A percentile compares a stretch with the other conserved stretches of the same genome.
Evolutionary conservation across 2,797 vertebrate species (phyloP).

Genomic region (Columba guinea): DNA sequence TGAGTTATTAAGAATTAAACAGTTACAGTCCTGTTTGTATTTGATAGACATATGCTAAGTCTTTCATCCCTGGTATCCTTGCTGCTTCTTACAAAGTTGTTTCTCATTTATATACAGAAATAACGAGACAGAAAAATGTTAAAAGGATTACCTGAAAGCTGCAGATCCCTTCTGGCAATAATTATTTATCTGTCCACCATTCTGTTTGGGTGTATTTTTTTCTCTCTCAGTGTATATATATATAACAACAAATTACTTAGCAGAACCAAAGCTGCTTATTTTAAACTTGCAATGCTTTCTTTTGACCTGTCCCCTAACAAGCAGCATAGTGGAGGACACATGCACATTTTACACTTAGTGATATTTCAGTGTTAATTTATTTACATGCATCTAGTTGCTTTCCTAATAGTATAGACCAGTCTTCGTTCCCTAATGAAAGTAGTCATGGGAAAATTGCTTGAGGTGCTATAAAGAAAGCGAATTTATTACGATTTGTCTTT

Average conservation of each 20-base stretch:
- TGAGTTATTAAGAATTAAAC: conserved; percentile 2
- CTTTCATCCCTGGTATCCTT: background rate
- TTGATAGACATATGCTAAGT: background rate
- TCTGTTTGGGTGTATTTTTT: conserved; percentile 16
- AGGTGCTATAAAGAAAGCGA: conserved; percentile 10
- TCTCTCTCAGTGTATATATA: background rate
- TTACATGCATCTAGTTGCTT: background rate
- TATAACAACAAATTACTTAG: conserved; percentile 23
- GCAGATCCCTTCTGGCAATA: conserved; percentile 5
- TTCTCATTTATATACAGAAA: conserved; percentile 56
- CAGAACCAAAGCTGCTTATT: conserved; percentile 18
- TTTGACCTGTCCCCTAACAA: background rate
- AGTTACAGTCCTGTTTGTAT: background rate
- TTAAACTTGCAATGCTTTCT: background rate
- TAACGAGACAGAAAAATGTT: background rate
- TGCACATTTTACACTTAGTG: background rate
- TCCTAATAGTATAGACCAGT: background rate
- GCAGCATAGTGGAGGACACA: background rate
- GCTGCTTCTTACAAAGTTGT: background rate
- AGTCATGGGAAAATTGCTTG: background rate
- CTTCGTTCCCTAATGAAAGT: conserved; percentile 20
- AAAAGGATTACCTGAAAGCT: conserved; percentile 3
- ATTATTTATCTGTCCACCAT: conserved; percentile 32
- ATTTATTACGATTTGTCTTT: background rate
- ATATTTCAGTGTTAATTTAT: background rate